phyloP scores from a whole-genome alignment of 2,888 invertebrate species.

The Nasonovia ribisnigri region DNA sequence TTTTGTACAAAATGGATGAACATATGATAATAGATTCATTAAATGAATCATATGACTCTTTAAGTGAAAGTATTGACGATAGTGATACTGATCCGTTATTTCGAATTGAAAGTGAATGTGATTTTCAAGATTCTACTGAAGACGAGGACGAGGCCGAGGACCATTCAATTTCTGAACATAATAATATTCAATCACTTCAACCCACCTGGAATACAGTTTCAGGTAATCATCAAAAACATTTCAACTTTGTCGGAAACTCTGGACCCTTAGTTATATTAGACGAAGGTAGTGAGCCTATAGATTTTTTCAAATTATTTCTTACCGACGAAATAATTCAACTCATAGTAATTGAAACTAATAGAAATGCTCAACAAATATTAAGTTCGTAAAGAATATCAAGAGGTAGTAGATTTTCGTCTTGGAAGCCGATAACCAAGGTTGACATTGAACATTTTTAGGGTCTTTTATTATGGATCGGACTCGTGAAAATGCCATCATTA shows the following conservation, averaged over 20 bases:
- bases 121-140: background rate
- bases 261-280: background rate
- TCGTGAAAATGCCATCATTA: background rate
- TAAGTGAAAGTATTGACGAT: background rate
- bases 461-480: background rate
- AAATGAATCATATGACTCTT: background rate
- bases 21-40: background rate
- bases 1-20: background rate
- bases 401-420: slow-evolving; percentile 26
- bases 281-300: background rate
- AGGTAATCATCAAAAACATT: background rate
- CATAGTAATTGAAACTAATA: background rate
- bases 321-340: slow-evolving; percentile 22
- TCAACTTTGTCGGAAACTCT: background rate
- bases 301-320: slow-evolving; percentile 19
- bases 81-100: slow-evolving; percentile 6
- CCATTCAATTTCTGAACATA: background rate
- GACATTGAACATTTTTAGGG: background rate
- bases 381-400: background rate
- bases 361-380: background rate
- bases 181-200: background rate
- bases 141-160: background rate
- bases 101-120: background rate
- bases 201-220: background rate
- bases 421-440: background rate